Evolutionary conservation across 2,888 invertebrate species (phyloP), one percentile per base, ranked within the genome.

Genomic region (Chymomyza fuscimana): DNA sequence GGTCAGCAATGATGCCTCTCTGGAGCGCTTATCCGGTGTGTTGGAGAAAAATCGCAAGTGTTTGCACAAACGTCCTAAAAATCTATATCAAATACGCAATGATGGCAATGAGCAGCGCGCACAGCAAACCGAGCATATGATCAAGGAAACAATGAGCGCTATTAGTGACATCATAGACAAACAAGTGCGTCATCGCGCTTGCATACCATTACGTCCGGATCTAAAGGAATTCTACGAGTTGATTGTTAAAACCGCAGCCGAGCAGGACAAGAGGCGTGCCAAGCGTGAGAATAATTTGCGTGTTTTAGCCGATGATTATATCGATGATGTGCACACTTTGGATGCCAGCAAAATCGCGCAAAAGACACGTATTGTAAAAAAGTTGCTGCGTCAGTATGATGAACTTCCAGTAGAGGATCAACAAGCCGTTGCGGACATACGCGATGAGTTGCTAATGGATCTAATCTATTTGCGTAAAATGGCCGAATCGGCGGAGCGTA

Each of bases 101-200:
- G 74, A 77, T 52, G 63, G 62, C 16, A 86, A 51, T 16, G 81
- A 88, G 16, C 64, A 82, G 71, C 73, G 81, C 2, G 70, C 89
- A 12, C 70, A 78, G 4, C 78, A 87, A 29, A 79, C 86, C 2
- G 90, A 92, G 67, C 15, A 78, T 4, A 88, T 92, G 86, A 71
- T 92, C 7, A 73, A 78, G 0, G 77, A 88, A 19, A 81, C 89
- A 0, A 90, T 92, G 86, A 77, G 80, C 2, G 80, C 88, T 1
- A 85, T 92, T 4, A 91, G 89, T 52, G 74, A 78, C 0, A 89
- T 92, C 2, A 90, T 92, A 25, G 91, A 92, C 4, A 86, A 89
- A 15, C 89, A 91, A 67, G 81, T 91, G 15, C 81, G 82, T 1
- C 69, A 84, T 0, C 78, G 87, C 1, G 73, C 89, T 0, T 92